A percentile compares a stretch with the other conserved stretches of the same genome.
These are phyloP conservation scores for Nomia melanderi DNA, from an alignment of 1,140 invertebrate genomes.

Conservation along the genomic window DNA sequence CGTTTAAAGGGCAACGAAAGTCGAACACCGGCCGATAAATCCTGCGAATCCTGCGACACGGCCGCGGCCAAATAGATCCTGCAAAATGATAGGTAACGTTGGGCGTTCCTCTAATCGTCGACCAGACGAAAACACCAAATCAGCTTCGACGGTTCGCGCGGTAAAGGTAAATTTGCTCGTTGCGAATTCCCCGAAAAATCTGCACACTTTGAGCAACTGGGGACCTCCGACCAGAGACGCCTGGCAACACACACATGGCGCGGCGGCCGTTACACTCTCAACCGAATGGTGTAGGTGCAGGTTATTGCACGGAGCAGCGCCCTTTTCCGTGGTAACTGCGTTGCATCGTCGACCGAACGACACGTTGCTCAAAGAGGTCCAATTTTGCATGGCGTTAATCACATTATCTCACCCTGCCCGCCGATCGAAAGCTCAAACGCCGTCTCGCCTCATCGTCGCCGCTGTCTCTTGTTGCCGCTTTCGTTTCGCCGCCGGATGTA, in stretches of 20 bases:
- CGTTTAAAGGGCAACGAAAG: not conserved
- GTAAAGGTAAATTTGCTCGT: slow-evolving; percentile 61
- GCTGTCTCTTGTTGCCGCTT: slow-evolving; percentile 33
- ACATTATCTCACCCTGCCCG: slow-evolving; percentile 57
- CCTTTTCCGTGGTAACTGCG: slow-evolving; percentile 66
- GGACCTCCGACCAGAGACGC: not conserved
- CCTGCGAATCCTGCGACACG: not conserved
- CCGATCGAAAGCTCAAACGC: slow-evolving; percentile 67
- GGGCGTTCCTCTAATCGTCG: slow-evolving; percentile 41
- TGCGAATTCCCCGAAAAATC: slow-evolving; percentile 62
- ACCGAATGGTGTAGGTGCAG: slow-evolving; percentile 36
- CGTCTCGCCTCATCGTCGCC: slow-evolving; percentile 39
- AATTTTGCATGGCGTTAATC: slow-evolving; percentile 72
- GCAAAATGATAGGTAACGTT: slow-evolving; percentile 13
- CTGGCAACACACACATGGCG: slow-evolving; percentile 17
- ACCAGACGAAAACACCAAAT: slow-evolving; percentile 58
- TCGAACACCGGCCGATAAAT: not conserved
- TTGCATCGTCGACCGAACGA: slow-evolving; percentile 67
- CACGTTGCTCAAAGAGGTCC: slow-evolving; percentile 71
- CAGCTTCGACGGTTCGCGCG: slow-evolving; percentile 20
- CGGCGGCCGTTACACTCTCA: slow-evolving; percentile 17
- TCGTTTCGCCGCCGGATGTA: slow-evolving; percentile 46
- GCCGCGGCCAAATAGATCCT: slow-evolving; percentile 21
- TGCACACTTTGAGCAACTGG: slow-evolving; percentile 60
- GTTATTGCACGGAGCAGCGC: slow-evolving; percentile 61